A percentile compares a stretch with the other conserved stretches of the same genome.
Conservation (phyloP, 2,888 invertebrate genomes). For the Pollenia labialis region DNA sequence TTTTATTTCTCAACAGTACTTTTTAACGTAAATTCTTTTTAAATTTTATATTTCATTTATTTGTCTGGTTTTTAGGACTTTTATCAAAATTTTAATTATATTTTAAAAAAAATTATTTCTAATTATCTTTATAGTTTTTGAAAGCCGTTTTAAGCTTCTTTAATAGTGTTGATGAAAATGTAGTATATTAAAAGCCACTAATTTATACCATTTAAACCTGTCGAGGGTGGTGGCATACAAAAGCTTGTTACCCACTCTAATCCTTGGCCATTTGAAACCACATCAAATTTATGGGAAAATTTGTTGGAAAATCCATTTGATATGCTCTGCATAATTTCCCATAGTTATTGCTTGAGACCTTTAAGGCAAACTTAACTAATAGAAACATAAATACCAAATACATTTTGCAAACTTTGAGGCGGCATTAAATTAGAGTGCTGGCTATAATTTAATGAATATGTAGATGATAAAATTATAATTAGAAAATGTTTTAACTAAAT, state of each 20-base stretch:
- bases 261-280: not conserved
- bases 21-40: not conserved
- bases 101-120: too few species aligned
- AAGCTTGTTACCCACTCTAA: too few species aligned
- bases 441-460: not conserved
- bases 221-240: too few species aligned
- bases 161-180: too few species aligned
- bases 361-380: not conserved
- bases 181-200: too few species aligned
- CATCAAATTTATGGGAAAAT: not conserved
- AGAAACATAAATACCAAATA: not conserved
- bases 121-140: too few species aligned
- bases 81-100: too few species aligned
- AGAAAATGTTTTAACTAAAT: conserved; percentile 16
- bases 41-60: not conserved
- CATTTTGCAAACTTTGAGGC: conserved; percentile 7
- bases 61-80: not conserved
- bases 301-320: not conserved
- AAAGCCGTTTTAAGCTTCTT: too few species aligned
- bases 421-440: not conserved
- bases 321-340: not conserved
- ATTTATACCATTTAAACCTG: too few species aligned
- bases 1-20: not conserved
- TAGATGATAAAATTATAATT: not conserved
- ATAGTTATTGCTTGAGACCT: conserved; percentile 8